Conservation (phyloP, 2,113 vertebrate species). For the Gasterosteus nipponicus region DNA sequence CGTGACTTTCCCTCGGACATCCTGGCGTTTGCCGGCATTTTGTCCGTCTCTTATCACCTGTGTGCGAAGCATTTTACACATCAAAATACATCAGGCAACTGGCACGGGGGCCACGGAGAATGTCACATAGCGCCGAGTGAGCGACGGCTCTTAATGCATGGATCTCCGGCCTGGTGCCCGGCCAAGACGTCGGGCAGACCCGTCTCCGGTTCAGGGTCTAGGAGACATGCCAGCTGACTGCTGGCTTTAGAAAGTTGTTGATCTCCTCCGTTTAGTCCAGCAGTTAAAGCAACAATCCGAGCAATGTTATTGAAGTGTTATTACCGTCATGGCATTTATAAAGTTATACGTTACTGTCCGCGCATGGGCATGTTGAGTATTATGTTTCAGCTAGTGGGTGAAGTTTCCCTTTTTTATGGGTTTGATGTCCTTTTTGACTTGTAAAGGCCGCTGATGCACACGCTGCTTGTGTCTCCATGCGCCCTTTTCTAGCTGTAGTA, state of each 20-base stretch:
- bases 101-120: conserved; percentile 66
- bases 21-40: conserved; percentile 63
- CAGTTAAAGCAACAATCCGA: conserved; percentile 20
- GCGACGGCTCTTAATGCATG: conserved; percentile 68
- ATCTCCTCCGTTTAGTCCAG: conserved; percentile 32
- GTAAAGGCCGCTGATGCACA: no score
- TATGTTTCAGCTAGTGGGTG: conserved; percentile 3
- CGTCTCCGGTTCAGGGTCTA: conserved; percentile 44
- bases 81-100: conserved; percentile 76
- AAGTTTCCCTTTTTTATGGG: conserved; percentile 10
- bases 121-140: conserved; percentile 75
- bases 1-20: conserved; percentile 49
- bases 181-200: conserved; percentile 30
- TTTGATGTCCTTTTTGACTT: background rate
- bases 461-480: background rate
- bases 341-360: background rate
- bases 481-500: background rate
- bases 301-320: background rate
- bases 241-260: conserved; percentile 34
- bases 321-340: conserved; percentile 23
- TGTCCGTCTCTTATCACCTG: conserved; percentile 61
- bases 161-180: conserved; percentile 34
- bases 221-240: conserved; percentile 29
- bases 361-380: background rate
- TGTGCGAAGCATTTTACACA: conserved; percentile 77